phyloP scores from a whole-genome alignment of 2,113 vertebrate species.

The Arizona elegans region DNA sequence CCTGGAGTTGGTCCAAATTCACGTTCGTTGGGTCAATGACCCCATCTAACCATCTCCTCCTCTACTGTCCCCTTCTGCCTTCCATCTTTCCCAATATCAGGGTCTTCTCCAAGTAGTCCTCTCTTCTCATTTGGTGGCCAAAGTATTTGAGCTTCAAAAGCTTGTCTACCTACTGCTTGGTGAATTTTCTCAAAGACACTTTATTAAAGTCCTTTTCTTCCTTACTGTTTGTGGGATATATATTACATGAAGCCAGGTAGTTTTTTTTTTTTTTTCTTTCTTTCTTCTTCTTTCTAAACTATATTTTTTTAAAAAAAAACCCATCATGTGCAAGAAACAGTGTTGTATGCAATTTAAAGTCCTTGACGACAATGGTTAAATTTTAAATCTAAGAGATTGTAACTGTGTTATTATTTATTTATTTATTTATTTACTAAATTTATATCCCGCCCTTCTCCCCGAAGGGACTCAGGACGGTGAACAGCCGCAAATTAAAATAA shows the following conservation, averaged over 20 bases:
- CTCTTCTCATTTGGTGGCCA: too few relatives aligned
- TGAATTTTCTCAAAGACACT: not conserved
- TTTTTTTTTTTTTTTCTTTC: conserved; percentile 41
- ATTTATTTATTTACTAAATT: too few relatives aligned
- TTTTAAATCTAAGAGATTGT: conserved; percentile 50
- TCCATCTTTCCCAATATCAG: too few relatives aligned
- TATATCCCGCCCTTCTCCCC: too few relatives aligned
- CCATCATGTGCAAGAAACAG: conserved; percentile 50
- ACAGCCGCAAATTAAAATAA: too few relatives aligned
- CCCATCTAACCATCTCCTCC: too few relatives aligned
- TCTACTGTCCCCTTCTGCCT: too few relatives aligned
- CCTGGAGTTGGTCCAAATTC: too few relatives aligned
- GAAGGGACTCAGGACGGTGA: too few relatives aligned
- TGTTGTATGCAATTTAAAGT: conserved; percentile 60
- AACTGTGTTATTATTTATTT: conserved; percentile 37
- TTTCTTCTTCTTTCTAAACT: conserved; percentile 46
- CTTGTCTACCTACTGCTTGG: not conserved
- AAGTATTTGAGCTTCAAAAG: too few relatives aligned
- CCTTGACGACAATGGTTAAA: conserved; percentile 54
- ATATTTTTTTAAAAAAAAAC: conserved; percentile 47
- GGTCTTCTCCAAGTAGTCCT: too few relatives aligned
- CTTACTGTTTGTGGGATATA: not conserved
- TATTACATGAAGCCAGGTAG: not conserved
- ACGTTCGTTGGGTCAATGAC: too few relatives aligned
- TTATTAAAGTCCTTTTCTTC: not conserved